Evolutionary conservation across 2,797 vertebrate genomes (phyloP).

Genomic region (Arnoldichthys spilopterus): DNA sequence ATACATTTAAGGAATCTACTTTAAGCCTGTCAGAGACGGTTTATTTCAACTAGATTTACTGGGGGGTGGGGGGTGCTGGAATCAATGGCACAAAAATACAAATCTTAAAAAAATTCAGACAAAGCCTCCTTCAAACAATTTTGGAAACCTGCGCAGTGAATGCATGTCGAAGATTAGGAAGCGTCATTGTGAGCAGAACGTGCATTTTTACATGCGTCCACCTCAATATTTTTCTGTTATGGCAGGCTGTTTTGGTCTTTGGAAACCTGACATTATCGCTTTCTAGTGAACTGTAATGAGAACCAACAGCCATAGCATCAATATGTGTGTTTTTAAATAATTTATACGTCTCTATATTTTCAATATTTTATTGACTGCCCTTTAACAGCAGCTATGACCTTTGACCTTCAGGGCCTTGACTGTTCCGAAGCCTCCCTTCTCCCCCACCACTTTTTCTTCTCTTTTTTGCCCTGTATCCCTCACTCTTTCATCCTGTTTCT

Average conservation of each 20-base stretch:
- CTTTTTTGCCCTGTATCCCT: slow-evolving; percentile 78
- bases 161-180: slow-evolving; percentile 11
- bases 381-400: slow-evolving; percentile 61
- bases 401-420: slow-evolving; percentile 76
- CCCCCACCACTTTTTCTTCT: slow-evolving; percentile 21
- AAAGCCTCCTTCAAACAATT: slow-evolving; percentile 61
- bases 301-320: neutral
- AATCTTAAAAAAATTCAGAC: slow-evolving; percentile 68
- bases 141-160: slow-evolving; percentile 4
- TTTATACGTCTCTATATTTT: slow-evolving; percentile 8
- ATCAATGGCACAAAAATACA: slow-evolving; percentile 69
- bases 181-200: neutral
- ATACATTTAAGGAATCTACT: slow-evolving; percentile 72
- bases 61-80: slow-evolving; percentile 48
- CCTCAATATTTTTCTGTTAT: slow-evolving; percentile 1
- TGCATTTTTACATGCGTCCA: slow-evolving; percentile 4
- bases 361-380: neutral
- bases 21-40: slow-evolving; percentile 82
- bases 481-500: slow-evolving; percentile 44
- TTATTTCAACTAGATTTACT: slow-evolving; percentile 78
- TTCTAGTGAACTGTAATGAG: neutral
- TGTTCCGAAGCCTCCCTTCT: slow-evolving; percentile 72
- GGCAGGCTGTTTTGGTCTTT: neutral
- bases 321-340: slow-evolving; percentile 2
- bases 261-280: slow-evolving; percentile 5